phyloP scores from a whole-genome alignment of 1,140 invertebrate genomes.

The Stegodyphus dumicola region DNA sequence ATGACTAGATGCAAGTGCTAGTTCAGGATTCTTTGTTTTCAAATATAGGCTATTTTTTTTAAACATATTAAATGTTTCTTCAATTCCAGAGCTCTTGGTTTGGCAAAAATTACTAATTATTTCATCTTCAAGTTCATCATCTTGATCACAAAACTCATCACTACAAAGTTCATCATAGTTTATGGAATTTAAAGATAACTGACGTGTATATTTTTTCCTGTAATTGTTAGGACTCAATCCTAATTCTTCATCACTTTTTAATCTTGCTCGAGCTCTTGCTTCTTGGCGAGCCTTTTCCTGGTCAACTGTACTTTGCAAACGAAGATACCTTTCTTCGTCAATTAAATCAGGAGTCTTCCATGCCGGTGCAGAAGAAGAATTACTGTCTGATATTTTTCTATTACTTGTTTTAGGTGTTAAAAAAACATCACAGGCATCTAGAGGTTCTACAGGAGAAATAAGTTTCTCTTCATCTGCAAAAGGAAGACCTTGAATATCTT shows the following conservation, averaged over 20 bases:
- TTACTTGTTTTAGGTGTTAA: conserved; percentile 17
- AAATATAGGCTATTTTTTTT: conserved; percentile 30
- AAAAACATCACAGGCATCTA: conserved; percentile 61
- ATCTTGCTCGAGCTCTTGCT: conserved; percentile 76
- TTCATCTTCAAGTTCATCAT: conserved; percentile 72
- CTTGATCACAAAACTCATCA: conserved; percentile 68
- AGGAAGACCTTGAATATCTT: conserved; percentile 61
- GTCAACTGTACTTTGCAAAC: conserved; percentile 70
- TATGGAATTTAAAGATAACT: conserved; percentile 56
- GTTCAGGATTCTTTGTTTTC: conserved; percentile 22
- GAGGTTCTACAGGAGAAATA: conserved; percentile 31
- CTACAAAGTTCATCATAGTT: conserved; percentile 60
- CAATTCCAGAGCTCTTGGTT: conserved; percentile 28
- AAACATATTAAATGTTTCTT: conserved; percentile 53
- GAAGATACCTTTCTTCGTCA: conserved; percentile 66
- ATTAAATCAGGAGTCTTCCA: conserved; percentile 34
- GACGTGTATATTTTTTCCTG: conserved; percentile 56
- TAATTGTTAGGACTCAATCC: conserved; percentile 75
- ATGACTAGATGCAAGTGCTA: conserved; percentile 40
- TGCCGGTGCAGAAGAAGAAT: not conserved
- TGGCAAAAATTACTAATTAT: conserved; percentile 52
- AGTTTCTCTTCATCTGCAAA: conserved; percentile 63
- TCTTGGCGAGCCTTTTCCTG: conserved; percentile 74
- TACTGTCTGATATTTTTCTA: not conserved
- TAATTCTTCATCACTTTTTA: conserved; percentile 79